Conservation (phyloP, 2,113 vertebrate species). For the Tachuris rubrigastra region DNA sequence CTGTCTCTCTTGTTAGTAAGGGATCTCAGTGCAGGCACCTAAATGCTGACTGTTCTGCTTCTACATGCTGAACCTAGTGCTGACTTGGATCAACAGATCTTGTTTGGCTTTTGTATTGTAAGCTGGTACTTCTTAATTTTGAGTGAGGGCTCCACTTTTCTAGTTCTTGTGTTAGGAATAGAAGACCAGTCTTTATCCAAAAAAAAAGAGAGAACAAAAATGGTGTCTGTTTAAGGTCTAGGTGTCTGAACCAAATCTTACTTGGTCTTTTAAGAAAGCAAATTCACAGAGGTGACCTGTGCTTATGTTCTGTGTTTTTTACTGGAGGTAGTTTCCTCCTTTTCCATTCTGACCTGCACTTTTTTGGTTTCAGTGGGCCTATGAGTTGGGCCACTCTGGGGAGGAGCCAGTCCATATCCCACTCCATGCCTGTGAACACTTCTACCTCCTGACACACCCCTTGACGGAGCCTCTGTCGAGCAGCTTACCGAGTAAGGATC, state of each 20-base stretch:
- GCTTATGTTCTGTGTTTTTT: not conserved
- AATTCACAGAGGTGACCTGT: not conserved
- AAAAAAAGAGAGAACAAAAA: not conserved
- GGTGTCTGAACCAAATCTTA: not conserved
- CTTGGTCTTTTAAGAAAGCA: not conserved
- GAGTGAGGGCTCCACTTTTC: not conserved
- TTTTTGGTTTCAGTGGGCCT: conserved; percentile 88
- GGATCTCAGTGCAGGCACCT: not conserved
- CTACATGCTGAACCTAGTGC: not conserved
- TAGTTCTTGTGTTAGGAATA: not conserved
- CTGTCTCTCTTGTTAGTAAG: not conserved
- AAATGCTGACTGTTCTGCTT: not conserved
- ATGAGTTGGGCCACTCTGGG: conserved; percentile 92
- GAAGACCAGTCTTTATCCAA: not conserved
- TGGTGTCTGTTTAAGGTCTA: rapidly evolving
- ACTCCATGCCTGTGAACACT: conserved; percentile 95
- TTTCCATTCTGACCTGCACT: not conserved
- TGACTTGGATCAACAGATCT: not conserved
- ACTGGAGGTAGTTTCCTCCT: not conserved
- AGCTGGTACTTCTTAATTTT: not conserved
- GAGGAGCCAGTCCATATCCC: conserved; percentile 91
- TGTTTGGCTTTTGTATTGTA: not conserved
- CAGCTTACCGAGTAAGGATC: conserved; percentile 83
- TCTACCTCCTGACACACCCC: conserved; percentile 95
- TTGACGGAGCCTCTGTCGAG: conserved; percentile 79